Percentiles rank a stretch among this genome's conserved stretches.
phyloP scores from a whole-genome alignment of 2,113 vertebrate genomes.

The Phyllopteryx taeniolatus region DNA sequence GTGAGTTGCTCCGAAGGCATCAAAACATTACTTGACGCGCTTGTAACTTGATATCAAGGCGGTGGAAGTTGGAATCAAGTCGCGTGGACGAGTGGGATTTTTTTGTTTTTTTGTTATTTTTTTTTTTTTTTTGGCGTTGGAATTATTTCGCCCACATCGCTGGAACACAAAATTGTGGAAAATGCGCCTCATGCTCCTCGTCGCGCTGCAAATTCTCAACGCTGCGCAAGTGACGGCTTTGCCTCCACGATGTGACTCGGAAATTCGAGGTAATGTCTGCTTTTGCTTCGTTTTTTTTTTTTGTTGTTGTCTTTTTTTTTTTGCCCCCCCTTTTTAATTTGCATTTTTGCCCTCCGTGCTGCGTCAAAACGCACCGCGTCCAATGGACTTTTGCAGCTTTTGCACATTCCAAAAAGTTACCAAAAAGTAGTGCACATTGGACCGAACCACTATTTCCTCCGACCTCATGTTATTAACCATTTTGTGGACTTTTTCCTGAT shows the following conservation, averaged over 20 bases:
- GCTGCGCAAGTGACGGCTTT: conserved; percentile 28
- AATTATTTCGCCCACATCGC: conserved; percentile 75
- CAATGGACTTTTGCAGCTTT: background rate
- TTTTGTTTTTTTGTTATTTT: background rate
- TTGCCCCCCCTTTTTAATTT: background rate
- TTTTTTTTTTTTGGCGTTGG: background rate
- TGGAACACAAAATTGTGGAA: conserved; percentile 31
- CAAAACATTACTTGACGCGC: background rate
- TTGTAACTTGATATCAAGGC: conserved; percentile 70
- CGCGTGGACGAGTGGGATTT: background rate
- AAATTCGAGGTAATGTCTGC: conserved; percentile 71
- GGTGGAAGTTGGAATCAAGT: conserved; percentile 63
- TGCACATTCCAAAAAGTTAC: background rate
- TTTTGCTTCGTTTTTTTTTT: background rate
- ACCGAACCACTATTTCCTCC: background rate
- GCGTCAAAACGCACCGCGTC: background rate
- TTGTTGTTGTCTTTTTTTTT: background rate
- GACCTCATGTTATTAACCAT: background rate
- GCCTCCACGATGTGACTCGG: conserved; percentile 65
- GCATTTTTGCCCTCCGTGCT: too few species aligned
- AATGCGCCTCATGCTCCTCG: conserved; percentile 51
- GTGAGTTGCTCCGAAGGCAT: background rate
- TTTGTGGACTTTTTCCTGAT: background rate
- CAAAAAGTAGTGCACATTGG: background rate
- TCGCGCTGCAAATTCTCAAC: conserved; percentile 42